These are phyloP conservation scores for Cebus imitator DNA, from an alignment of 2,113 vertebrate species.

Conservation along the genomic window DNA sequence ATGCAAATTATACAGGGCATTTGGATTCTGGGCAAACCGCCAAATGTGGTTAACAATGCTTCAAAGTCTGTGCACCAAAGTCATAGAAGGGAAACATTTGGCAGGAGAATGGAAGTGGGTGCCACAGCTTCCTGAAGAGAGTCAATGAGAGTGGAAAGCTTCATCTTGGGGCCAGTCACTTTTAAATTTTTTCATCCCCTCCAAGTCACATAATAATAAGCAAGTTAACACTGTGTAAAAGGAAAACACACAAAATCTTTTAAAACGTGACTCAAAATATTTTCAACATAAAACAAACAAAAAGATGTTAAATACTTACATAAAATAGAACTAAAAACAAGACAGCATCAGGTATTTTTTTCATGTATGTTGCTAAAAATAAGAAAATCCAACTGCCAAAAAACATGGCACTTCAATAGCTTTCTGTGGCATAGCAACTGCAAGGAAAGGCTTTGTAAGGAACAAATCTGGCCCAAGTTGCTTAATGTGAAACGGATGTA, in stretches of 20 bases:
- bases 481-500: slow-evolving; percentile 31
- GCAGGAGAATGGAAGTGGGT: slow-evolving; percentile 62
- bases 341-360: slow-evolving; percentile 11
- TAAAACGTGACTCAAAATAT: slow-evolving; percentile 31
- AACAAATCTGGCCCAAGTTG: neutral
- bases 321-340: slow-evolving; percentile 33
- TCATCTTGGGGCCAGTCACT: slow-evolving; percentile 48
- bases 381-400: slow-evolving; percentile 40
- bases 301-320: slow-evolving; percentile 26
- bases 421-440: slow-evolving; percentile 52
- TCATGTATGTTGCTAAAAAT: slow-evolving; percentile 40
- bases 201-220: slow-evolving; percentile 62
- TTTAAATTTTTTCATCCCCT: slow-evolving; percentile 52
- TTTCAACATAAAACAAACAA: slow-evolving; percentile 41
- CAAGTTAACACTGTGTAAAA: slow-evolving; percentile 44
- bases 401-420: slow-evolving; percentile 5
- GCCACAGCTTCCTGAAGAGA: slow-evolving; percentile 68
- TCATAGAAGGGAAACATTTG: slow-evolving; percentile 65
- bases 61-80: slow-evolving; percentile 61
- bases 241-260: neutral
- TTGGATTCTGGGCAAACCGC: slow-evolving; percentile 61
- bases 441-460: neutral
- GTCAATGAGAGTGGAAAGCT: slow-evolving; percentile 55
- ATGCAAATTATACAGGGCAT: slow-evolving; percentile 66
- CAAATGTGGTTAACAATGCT: slow-evolving; percentile 67